Conservation (phyloP, 2,797 vertebrate genomes). For the Sebastes vulpes region DNA sequence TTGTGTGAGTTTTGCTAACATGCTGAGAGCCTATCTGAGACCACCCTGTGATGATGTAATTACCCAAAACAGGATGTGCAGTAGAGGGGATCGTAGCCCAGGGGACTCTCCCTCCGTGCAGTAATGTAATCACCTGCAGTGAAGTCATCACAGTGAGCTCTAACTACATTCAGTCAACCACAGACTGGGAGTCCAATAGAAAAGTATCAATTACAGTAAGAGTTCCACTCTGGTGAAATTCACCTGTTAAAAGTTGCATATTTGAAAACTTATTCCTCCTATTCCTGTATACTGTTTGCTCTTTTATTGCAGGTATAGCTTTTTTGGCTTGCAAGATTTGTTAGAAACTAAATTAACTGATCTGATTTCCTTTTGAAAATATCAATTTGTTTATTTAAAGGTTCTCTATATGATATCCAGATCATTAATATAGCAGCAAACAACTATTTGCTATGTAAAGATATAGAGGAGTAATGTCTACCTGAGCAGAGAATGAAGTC, state of each 20-base stretch:
- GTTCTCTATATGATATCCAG: too few relatives aligned
- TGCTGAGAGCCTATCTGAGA: constrained; percentile 45
- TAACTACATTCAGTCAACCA: constrained; percentile 5
- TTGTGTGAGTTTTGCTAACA: constrained; percentile 37
- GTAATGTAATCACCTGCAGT: constrained; percentile 63
- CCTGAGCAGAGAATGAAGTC: too few relatives aligned
- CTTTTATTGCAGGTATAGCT: not conserved
- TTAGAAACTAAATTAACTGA: not conserved
- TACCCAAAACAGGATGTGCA: constrained; percentile 62
- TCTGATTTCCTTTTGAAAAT: not conserved
- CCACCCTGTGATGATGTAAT: constrained; percentile 70
- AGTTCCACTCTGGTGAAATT: not conserved
- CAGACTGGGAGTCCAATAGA: constrained; percentile 5
- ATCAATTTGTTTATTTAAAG: not conserved
- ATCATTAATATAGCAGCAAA: too few relatives aligned
- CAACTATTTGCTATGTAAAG: too few relatives aligned
- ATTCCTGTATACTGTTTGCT: not conserved
- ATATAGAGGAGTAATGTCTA: too few relatives aligned
- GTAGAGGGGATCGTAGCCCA: constrained; percentile 35
- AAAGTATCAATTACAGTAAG: not conserved
- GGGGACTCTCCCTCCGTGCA: constrained; percentile 26
- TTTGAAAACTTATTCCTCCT: not conserved
- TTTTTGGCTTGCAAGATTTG: not conserved
- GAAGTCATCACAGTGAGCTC: constrained; percentile 27
- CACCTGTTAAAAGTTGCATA: not conserved